phyloP scores from a whole-genome alignment of 2,113 vertebrate species.

The Dermatemys mawii region DNA sequence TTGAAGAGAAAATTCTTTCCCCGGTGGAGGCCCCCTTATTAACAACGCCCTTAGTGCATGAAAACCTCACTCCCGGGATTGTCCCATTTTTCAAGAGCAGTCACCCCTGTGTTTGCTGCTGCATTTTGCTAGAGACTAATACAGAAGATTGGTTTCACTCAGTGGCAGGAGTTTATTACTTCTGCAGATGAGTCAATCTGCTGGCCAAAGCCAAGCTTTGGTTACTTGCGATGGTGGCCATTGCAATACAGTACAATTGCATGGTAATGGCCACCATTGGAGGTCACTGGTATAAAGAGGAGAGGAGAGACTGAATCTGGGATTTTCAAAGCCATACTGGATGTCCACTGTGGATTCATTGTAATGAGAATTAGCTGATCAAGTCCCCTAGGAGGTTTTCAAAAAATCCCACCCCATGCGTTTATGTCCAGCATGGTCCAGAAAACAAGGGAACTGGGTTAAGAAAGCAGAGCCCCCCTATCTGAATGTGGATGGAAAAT shows the following conservation, averaged over 20 bases:
- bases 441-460: background rate
- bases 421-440: background rate
- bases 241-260: background rate
- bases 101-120: background rate
- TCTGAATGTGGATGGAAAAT: background rate
- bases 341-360: background rate
- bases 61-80: background rate
- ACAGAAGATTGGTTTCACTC: background rate
- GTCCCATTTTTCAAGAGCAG: background rate
- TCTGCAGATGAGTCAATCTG: background rate
- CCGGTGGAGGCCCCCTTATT: background rate
- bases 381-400: background rate
- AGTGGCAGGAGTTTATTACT: background rate
- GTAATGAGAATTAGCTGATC: background rate
- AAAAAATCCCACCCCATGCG: background rate
- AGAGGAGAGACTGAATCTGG: background rate
- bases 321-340: background rate
- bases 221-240: background rate
- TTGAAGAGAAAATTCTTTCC: background rate
- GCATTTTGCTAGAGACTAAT: background rate
- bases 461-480: rapidly evolving
- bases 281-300: background rate
- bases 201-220: background rate
- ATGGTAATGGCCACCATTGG: background rate
- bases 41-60: background rate